A percentile compares a stretch with the other conserved stretches of the same genome.
Conservation (phyloP, 2,888 invertebrate genomes). For the Drosophila parthenogenetica region DNA sequence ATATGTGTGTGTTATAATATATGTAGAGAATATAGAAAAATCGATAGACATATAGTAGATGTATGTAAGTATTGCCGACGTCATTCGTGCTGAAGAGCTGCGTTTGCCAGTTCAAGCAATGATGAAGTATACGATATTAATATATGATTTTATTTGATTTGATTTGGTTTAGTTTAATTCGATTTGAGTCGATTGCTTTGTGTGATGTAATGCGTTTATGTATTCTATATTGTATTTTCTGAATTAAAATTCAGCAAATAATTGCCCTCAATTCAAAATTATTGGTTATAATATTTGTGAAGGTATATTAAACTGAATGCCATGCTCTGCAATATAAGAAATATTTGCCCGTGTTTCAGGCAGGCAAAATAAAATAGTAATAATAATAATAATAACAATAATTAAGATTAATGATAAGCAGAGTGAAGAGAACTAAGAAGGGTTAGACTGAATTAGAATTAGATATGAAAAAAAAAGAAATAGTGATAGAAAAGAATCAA, state of each 20-base stretch:
- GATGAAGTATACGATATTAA: conserved; percentile 39
- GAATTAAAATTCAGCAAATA: conserved; percentile 60
- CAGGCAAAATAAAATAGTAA: conserved; percentile 58
- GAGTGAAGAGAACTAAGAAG: conserved; percentile 36
- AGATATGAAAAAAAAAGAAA: conserved; percentile 33
- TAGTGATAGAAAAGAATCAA: conserved; percentile 65
- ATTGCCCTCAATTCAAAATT: conserved; percentile 45
- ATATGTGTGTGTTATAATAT: conserved; percentile 43
- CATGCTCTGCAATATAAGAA: conserved; percentile 80
- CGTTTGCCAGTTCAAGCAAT: conserved; percentile 65
- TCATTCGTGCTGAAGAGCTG: conserved; percentile 83
- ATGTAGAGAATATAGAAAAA: conserved; percentile 47
- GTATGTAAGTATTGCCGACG: conserved; percentile 75
- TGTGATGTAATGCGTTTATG: conserved; percentile 23
- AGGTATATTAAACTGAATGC: conserved; percentile 79
- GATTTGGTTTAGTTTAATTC: conserved; percentile 35
- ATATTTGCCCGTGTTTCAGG: conserved; percentile 50
- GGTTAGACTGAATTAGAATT: conserved; percentile 64
- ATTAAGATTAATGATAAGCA: conserved; percentile 64
- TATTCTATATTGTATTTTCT: conserved; percentile 49
- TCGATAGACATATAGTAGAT: conserved; percentile 46
- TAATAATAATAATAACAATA: conserved; percentile 53
- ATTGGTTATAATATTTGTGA: conserved; percentile 56
- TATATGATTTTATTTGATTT: conserved; percentile 35
- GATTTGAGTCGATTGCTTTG: conserved; percentile 10